Conservation (phyloP, 2,888 invertebrate species). For the Lutraria lutraria region DNA sequence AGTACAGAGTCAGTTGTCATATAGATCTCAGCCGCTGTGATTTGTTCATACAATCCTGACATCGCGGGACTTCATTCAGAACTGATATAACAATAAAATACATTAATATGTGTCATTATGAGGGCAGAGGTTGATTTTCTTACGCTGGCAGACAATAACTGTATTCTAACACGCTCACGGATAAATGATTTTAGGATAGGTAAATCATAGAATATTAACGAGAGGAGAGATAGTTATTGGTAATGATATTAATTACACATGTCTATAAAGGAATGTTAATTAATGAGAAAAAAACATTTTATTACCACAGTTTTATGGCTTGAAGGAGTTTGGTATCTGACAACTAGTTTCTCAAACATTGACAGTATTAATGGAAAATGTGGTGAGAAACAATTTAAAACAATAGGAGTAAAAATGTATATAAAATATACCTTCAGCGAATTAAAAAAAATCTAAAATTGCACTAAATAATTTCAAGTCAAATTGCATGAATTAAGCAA, state of each 20-base stretch:
- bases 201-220: conserved; percentile 46
- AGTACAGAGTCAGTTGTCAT: conserved; percentile 22
- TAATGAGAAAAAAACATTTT: conserved; percentile 20
- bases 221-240: conserved; percentile 28
- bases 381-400: neutral
- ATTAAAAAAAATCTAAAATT: no score
- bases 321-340: conserved; percentile 29
- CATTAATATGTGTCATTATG: conserved; percentile 46
- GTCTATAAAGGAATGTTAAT: conserved; percentile 43
- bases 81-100: conserved; percentile 22
- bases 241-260: conserved; percentile 49
- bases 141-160: conserved; percentile 33
- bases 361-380: neutral
- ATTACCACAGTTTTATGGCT: conserved; percentile 26
- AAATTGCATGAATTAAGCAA: no score
- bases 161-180: conserved; percentile 24
- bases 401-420: neutral
- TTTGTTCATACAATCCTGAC: conserved; percentile 41
- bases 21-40: neutral
- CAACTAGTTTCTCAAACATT: conserved; percentile 4
- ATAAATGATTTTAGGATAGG: conserved; percentile 46
- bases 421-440: neutral
- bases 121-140: conserved; percentile 51
- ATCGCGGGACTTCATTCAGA: conserved; percentile 25
- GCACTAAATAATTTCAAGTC: no score